phyloP scores from a whole-genome alignment of 1,140 invertebrate species.

The Globodera rostochiensis region DNA sequence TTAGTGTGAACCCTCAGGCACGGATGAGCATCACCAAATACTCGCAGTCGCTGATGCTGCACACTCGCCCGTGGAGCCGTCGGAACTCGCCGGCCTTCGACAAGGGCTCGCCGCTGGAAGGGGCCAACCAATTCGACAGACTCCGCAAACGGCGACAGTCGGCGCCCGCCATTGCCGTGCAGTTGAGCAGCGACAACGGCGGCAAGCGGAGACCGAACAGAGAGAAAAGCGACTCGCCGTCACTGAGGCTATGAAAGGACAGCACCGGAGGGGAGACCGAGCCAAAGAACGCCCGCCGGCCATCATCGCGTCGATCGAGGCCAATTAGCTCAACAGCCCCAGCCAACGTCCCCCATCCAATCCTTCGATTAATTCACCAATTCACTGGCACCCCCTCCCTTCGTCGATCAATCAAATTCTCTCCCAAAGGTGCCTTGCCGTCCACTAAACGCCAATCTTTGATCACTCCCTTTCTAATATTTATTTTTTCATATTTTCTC shows the following conservation, averaged over 20 bases:
- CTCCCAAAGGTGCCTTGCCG: neutral
- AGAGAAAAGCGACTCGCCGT: neutral
- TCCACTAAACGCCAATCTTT: neutral
- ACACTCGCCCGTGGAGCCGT: constrained; percentile 57
- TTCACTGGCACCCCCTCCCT: neutral
- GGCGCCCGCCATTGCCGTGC: constrained; percentile 42
- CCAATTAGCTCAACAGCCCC: neutral
- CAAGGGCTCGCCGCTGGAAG: constrained; percentile 21
- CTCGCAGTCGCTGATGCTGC: constrained; percentile 58
- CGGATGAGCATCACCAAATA: constrained; percentile 59
- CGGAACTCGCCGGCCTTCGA: constrained; percentile 61
- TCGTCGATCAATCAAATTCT: too few relatives aligned
- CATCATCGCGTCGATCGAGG: neutral
- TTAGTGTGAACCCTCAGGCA: constrained; percentile 38
- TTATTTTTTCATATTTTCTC: neutral
- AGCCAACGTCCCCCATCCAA: neutral
- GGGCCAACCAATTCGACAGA: constrained; percentile 35
- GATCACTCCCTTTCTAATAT: neutral
- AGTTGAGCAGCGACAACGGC: neutral
- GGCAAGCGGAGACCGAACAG: neutral
- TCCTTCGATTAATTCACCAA: neutral
- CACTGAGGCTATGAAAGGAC: neutral
- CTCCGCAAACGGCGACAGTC: constrained; percentile 41
- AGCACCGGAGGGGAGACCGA: neutral
- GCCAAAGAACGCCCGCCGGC: neutral